These are phyloP conservation scores for Pempheris klunzingeri DNA, from an alignment of 2,797 vertebrate genomes.

Conservation along the genomic window DNA sequence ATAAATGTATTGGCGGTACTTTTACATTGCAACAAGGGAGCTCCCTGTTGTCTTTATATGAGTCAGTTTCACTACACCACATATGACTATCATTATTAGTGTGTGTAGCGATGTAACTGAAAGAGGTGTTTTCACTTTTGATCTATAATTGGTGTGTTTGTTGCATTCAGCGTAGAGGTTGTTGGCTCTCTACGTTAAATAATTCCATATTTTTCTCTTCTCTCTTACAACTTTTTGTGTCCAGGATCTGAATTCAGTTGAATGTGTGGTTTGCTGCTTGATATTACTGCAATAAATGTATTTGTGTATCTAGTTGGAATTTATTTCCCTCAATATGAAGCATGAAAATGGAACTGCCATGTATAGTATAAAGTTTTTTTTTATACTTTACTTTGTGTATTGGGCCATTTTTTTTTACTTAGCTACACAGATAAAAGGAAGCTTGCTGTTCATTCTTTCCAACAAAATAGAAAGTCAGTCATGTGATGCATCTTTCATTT, in stretches of 20 bases:
- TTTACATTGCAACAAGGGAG: slow-evolving; percentile 1
- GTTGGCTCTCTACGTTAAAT: neutral
- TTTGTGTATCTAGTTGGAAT: neutral
- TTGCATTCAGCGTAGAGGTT: neutral
- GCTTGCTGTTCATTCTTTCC: neutral
- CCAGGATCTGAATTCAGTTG: neutral
- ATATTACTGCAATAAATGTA: neutral
- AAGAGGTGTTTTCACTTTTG: neutral
- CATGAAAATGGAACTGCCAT: neutral
- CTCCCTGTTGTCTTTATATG: slow-evolving; percentile 11
- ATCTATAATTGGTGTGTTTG: neutral
- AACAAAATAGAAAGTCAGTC: neutral
- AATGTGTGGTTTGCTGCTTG: slow-evolving; percentile 1
- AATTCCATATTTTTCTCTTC: neutral
- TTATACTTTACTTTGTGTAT: neutral
- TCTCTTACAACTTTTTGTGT: neutral
- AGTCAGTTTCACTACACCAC: slow-evolving; percentile 6
- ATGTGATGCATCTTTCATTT: neutral
- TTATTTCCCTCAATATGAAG: slow-evolving; percentile 12
- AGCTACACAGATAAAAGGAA: neutral
- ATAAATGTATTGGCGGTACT: neutral
- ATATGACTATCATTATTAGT: neutral
- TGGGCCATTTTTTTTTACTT: neutral
- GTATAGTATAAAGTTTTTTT: no score
- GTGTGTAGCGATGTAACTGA: neutral